Percentiles rank a stretch among this genome's conserved stretches.
phyloP scores from a whole-genome alignment of 2,888 invertebrate genomes.

The Trichacis sp. region DNA sequence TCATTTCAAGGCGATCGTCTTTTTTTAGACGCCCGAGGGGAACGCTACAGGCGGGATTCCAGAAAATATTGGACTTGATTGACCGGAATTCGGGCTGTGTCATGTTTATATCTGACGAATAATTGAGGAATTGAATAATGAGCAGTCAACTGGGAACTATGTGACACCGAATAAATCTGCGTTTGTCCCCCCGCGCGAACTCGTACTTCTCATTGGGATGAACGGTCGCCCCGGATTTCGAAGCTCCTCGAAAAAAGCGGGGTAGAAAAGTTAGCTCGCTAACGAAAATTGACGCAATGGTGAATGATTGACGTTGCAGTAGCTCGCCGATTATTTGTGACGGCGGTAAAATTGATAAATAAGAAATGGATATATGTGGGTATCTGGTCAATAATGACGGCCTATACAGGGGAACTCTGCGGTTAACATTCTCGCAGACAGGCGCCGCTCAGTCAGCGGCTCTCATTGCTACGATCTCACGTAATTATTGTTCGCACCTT shows the following conservation, averaged over 20 bases:
- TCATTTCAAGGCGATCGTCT: not conserved
- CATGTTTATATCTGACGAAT: conserved; percentile 9
- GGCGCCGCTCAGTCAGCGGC: conserved; percentile 62
- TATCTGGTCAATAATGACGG: conserved; percentile 54
- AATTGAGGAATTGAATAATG: conserved; percentile 14
- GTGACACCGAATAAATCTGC: not conserved
- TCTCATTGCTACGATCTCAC: conserved; percentile 49
- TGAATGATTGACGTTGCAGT: not conserved
- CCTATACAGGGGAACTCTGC: conserved; percentile 53
- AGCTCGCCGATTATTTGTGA: conserved; percentile 24
- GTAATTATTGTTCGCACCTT: too few species aligned
- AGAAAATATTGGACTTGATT: conserved; percentile 1
- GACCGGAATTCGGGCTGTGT: conserved; percentile 8
- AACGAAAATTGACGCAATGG: not conserved
- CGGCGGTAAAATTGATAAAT: conserved; percentile 53
- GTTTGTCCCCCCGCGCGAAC: not conserved
- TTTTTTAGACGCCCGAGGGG: not conserved
- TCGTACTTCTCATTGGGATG: not conserved
- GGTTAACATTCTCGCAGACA: conserved; percentile 64
- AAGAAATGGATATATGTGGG: conserved; percentile 52
- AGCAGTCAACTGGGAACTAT: conserved; percentile 9
- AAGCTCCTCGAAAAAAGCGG: not conserved
- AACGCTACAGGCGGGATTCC: not conserved
- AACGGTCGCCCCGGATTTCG: too few species aligned
- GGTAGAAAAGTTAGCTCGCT: too few species aligned